phyloP scores from a whole-genome alignment of 1,140 invertebrate genomes.

The Ditylenchus dipsaci region DNA sequence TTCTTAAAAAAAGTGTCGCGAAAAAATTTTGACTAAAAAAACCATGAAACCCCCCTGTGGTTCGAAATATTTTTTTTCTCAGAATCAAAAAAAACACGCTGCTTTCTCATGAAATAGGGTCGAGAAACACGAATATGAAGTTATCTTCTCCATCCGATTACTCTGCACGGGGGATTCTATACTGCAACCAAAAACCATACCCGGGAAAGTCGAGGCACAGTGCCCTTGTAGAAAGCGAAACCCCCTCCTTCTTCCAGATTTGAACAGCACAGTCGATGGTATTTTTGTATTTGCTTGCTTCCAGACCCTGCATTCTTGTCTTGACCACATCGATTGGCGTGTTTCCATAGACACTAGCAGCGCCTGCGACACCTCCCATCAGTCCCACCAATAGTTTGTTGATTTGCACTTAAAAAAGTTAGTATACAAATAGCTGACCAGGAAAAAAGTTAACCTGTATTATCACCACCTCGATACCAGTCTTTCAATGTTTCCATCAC shows the following conservation, averaged over 20 bases:
- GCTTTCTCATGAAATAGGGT: too few species aligned
- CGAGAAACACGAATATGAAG: too few species aligned
- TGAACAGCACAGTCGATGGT: constrained; percentile 84
- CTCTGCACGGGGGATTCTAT: too few species aligned
- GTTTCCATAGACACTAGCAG: constrained; percentile 78
- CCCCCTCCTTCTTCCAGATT: constrained; percentile 87
- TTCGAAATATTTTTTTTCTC: too few species aligned
- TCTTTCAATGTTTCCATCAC: constrained; percentile 94
- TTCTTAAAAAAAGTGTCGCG: too few species aligned
- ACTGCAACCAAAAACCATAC: too few species aligned
- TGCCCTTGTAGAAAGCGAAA: constrained; percentile 97
- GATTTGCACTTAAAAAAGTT: constrained; percentile 60
- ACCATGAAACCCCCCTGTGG: too few species aligned
- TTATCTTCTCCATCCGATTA: too few species aligned
- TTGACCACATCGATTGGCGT: constrained; percentile 97
- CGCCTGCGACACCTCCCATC: constrained; percentile 88
- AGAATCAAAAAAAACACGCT: too few species aligned
- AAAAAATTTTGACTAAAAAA: too few species aligned
- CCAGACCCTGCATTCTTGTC: constrained; percentile 96
- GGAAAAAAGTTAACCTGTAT: constrained; percentile 64
- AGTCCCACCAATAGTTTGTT: constrained; percentile 77
- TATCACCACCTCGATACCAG: constrained; percentile 79
- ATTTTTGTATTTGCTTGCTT: constrained; percentile 89
- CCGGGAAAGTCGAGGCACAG: constrained; percentile 83
- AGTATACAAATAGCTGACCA: background rate